These are phyloP conservation scores for Lepidurus arcticus DNA, from an alignment of 1,140 invertebrate genomes.

Conservation along the genomic window DNA sequence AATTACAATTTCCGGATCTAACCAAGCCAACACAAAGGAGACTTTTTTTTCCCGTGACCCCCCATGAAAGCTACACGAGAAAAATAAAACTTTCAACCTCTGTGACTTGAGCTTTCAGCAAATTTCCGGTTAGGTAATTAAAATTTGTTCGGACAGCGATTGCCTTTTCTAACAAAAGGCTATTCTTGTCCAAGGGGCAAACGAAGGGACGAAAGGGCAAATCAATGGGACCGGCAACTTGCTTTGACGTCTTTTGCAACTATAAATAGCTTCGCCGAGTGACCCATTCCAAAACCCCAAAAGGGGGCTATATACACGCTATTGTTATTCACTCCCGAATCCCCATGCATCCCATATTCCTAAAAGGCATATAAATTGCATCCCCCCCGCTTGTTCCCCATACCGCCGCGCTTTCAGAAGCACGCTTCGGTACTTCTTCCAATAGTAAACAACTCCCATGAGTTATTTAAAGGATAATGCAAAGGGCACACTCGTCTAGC, in stretches of 20 bases:
- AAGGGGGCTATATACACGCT: not conserved
- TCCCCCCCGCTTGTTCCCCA: not conserved
- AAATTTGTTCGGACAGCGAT: not conserved
- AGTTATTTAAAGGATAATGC: not conserved
- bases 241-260: constrained; percentile 14
- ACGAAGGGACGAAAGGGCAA: not conserved
- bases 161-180: not conserved
- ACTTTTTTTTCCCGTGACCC: not conserved
- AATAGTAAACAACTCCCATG: constrained; percentile 1
- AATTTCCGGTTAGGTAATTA: not conserved
- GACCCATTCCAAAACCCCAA: not conserved
- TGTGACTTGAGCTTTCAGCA: not conserved
- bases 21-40: not conserved
- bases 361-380: constrained; percentile 20
- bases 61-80: no score
- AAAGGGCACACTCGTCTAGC: not conserved
- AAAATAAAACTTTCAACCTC: no score
- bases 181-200: not conserved
- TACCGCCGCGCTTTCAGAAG: not conserved
- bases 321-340: not conserved
- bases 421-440: not conserved
- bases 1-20: no score
- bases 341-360: not conserved
- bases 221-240: not conserved
- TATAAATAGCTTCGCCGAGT: not conserved